Conservation (phyloP, 2,113 vertebrate species). For the Vidua macroura region DNA sequence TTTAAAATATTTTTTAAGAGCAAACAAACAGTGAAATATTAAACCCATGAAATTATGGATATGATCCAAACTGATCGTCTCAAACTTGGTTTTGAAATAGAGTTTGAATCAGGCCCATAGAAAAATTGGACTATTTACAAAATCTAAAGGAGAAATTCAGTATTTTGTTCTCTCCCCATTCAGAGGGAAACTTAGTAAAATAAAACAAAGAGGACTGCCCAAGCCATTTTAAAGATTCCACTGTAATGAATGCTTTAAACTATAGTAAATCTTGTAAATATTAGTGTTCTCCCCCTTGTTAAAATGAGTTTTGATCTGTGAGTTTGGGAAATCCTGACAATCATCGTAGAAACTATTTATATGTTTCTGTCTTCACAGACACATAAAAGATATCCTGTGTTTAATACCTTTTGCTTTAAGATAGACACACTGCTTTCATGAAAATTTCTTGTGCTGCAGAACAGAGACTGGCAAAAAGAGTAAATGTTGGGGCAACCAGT, state of each 20-base stretch:
- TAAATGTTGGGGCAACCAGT: background rate
- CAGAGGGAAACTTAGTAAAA: background rate
- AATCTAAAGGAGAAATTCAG: background rate
- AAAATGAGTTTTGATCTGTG: background rate
- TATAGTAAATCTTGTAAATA: background rate
- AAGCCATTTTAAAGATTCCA: background rate
- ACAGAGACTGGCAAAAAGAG: background rate
- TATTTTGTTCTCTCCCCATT: background rate
- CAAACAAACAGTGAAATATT: background rate
- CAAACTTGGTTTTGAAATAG: background rate
- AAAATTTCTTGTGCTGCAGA: background rate
- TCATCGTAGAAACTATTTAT: background rate
- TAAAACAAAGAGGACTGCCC: background rate
- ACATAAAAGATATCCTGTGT: background rate
- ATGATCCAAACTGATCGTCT: background rate
- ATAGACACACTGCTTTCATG: background rate
- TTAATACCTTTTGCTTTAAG: background rate
- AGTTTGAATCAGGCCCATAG: background rate
- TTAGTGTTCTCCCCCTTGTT: background rate
- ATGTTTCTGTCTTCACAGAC: background rate
- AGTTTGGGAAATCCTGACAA: background rate
- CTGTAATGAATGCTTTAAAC: background rate
- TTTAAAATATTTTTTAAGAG: background rate
- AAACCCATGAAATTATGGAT: background rate
- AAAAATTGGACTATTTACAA: background rate